Percentiles rank a stretch among this genome's conserved stretches.
phyloP scores from a whole-genome alignment of 2,797 vertebrate genomes.

The Sebastes baramenuke region DNA sequence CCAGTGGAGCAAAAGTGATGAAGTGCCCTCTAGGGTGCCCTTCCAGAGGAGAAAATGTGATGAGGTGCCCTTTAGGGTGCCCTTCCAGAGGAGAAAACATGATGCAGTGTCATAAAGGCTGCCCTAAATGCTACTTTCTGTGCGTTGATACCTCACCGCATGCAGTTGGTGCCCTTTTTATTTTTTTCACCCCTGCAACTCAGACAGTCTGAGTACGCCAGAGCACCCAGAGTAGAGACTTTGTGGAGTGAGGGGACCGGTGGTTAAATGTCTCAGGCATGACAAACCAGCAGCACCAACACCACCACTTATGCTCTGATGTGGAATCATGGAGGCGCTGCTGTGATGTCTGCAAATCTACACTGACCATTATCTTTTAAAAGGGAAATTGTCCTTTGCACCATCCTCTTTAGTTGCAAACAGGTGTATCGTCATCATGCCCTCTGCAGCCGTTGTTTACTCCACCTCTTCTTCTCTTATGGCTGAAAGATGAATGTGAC shows the following conservation, averaged over 20 bases:
- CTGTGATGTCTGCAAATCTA: not conserved
- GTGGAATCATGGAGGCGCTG: not conserved
- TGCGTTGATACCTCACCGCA: too few species aligned
- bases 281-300: not conserved
- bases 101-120: too few species aligned
- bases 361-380: not conserved
- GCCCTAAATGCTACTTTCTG: too few species aligned
- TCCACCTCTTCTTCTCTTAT: not conserved
- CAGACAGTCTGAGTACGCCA: too few species aligned
- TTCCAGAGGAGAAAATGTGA: too few species aligned
- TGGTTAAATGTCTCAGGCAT: not conserved
- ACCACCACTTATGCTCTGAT: not conserved
- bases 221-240: too few species aligned
- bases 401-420: not conserved
- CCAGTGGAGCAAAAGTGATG: too few species aligned
- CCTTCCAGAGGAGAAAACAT: too few species aligned
- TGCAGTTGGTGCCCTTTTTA: too few species aligned
- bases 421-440: not conserved
- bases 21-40: too few species aligned
- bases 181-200: too few species aligned
- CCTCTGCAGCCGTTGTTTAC: not conserved
- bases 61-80: too few species aligned
- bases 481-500: not conserved
- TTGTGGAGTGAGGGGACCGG: not conserved
- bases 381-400: not conserved